Conservation (phyloP, 2,113 vertebrate species). For the Chloropsis hardwickii region DNA sequence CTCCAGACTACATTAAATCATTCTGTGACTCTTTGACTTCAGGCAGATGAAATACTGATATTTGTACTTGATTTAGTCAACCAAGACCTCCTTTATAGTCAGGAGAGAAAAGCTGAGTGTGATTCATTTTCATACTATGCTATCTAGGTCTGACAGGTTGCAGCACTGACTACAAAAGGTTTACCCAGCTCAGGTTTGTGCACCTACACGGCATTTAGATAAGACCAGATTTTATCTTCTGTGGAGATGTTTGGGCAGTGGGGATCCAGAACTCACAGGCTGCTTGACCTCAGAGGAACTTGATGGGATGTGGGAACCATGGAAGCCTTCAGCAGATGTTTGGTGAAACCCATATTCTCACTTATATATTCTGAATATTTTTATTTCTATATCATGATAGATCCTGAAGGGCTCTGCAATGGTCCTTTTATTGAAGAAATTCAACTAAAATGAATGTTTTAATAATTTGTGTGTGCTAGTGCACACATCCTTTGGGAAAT, state of each 20-base stretch:
- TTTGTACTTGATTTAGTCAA: neutral
- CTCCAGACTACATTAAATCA: neutral
- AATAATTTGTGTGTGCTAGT: neutral
- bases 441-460: neutral
- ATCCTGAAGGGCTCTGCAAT: neutral
- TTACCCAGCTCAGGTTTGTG: neutral
- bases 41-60: neutral
- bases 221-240: neutral
- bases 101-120: neutral
- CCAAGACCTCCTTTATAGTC: neutral
- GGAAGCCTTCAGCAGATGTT: neutral
- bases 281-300: neutral
- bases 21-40: neutral
- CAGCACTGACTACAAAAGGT: neutral
- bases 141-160: neutral
- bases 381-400: neutral
- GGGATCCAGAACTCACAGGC: neutral
- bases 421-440: neutral
- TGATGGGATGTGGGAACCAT: neutral
- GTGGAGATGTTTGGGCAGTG: neutral
- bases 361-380: neutral
- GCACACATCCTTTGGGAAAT: neutral
- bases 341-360: neutral
- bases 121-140: neutral
- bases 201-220: neutral